Evolutionary conservation across 1,140 invertebrate species (phyloP).

Genomic region (Drosophila bocki): DNA sequence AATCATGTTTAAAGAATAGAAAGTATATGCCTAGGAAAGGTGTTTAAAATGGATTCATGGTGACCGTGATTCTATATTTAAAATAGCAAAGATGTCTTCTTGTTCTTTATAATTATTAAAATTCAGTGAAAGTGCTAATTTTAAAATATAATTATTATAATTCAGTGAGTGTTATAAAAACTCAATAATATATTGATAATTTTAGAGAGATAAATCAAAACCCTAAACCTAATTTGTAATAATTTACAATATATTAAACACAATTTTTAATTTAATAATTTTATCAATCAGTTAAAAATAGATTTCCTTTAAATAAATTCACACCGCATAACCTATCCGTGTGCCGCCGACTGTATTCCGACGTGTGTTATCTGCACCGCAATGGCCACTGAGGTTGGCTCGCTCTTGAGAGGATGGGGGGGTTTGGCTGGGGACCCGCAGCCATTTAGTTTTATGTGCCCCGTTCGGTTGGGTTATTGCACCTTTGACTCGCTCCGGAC

Average conservation of each 20-base stretch:
- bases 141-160: too few relatives aligned
- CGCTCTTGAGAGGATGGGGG: slow-evolving; percentile 2
- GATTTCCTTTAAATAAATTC: not conserved
- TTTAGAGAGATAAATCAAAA: too few relatives aligned
- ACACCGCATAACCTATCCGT: not conserved
- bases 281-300: not conserved
- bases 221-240: not conserved
- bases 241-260: not conserved
- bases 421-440: slow-evolving; percentile 46
- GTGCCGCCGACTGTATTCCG: slow-evolving; percentile 12
- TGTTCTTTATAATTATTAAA: too few relatives aligned
- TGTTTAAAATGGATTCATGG: not conserved
- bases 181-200: too few relatives aligned
- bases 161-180: too few relatives aligned
- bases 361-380: slow-evolving; percentile 68
- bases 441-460: slow-evolving; percentile 78
- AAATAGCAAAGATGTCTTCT: not conserved
- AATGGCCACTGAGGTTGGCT: slow-evolving; percentile 40
- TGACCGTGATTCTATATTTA: not conserved
- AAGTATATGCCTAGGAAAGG: not conserved
- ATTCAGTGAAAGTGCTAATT: too few relatives aligned
- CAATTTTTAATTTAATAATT: not conserved
- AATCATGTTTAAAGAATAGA: not conserved
- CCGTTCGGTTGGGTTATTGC: slow-evolving; percentile 73
- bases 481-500: slow-evolving; percentile 72